Conservation (phyloP, 1,140 invertebrate genomes). For the Stenopsyche tienmushanensis region DNA sequence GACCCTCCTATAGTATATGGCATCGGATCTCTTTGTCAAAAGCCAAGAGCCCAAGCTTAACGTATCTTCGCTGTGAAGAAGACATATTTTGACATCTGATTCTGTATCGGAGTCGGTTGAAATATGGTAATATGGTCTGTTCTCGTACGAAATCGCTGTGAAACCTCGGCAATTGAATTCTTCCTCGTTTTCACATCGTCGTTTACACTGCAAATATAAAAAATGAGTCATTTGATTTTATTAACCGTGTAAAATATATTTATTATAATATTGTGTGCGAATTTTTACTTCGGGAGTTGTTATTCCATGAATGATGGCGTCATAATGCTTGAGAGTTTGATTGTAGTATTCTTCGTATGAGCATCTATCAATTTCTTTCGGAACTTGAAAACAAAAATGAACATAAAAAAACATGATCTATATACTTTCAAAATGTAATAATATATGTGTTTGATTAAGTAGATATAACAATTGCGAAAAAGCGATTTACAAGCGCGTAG, state of each 20-base stretch:
- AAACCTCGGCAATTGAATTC: slow-evolving; percentile 54
- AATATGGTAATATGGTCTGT: neutral
- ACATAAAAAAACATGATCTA: neutral
- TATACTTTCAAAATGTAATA: too few species aligned
- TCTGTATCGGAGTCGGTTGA: neutral
- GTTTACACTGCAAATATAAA: slow-evolving; percentile 48
- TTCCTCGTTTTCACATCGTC: slow-evolving; percentile 47
- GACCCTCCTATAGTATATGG: slow-evolving; percentile 53
- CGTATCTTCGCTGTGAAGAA: slow-evolving; percentile 54
- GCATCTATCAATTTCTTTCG: slow-evolving; percentile 53
- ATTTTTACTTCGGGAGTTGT: slow-evolving; percentile 53
- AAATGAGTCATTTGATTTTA: too few species aligned
- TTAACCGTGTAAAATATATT: neutral
- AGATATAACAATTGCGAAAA: too few species aligned
- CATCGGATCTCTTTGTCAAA: slow-evolving; percentile 44
- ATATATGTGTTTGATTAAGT: too few species aligned
- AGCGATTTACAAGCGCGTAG: too few species aligned
- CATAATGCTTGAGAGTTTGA: slow-evolving; percentile 52
- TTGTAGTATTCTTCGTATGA: slow-evolving; percentile 56
- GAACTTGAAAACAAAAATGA: slow-evolving; percentile 46
- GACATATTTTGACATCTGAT: slow-evolving; percentile 42
- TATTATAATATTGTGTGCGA: too few species aligned
- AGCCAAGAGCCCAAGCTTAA: slow-evolving; percentile 53
- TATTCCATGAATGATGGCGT: slow-evolving; percentile 49
- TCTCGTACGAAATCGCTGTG: slow-evolving; percentile 38